Evolutionary conservation across 2,113 vertebrate genomes (phyloP).

Genomic region (Fregetta grallaria): DNA sequence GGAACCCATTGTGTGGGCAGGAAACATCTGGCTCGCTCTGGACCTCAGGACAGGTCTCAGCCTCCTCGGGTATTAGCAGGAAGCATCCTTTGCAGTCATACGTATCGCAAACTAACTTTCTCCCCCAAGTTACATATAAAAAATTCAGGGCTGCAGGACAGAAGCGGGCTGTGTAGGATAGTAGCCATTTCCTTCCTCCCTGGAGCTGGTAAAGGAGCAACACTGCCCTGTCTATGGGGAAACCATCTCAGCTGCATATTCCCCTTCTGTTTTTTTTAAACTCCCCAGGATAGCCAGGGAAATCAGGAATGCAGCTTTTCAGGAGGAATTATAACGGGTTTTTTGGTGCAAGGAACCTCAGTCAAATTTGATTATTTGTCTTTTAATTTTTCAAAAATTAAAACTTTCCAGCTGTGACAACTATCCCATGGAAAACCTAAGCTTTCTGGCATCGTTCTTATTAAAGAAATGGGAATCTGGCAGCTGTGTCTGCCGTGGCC

Average conservation of each 20-base stretch:
- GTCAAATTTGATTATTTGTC: background rate
- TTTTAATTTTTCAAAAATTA: background rate
- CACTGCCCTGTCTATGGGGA: background rate
- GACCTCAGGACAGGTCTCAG: background rate
- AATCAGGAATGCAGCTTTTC: background rate
- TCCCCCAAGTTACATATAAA: background rate
- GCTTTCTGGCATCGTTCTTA: background rate
- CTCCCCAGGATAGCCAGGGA: background rate
- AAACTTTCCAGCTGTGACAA: background rate
- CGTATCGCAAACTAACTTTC: background rate
- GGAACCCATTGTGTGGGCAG: background rate
- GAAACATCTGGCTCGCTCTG: accelerated
- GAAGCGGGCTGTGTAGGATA: background rate
- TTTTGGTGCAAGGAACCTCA: background rate
- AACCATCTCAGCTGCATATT: background rate
- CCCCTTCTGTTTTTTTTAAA: background rate
- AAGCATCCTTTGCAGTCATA: background rate
- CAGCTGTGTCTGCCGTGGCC: background rate
- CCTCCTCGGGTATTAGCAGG: background rate
- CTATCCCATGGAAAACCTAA: background rate
- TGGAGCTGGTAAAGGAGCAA: background rate
- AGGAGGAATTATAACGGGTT: background rate
- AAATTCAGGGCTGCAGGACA: background rate
- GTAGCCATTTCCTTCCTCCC: background rate
- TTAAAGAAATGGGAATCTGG: background rate